Base-by-base conservation (phyloP, 2,888 invertebrate genomes). In the Lasioglossum leucozonium region DNA sequence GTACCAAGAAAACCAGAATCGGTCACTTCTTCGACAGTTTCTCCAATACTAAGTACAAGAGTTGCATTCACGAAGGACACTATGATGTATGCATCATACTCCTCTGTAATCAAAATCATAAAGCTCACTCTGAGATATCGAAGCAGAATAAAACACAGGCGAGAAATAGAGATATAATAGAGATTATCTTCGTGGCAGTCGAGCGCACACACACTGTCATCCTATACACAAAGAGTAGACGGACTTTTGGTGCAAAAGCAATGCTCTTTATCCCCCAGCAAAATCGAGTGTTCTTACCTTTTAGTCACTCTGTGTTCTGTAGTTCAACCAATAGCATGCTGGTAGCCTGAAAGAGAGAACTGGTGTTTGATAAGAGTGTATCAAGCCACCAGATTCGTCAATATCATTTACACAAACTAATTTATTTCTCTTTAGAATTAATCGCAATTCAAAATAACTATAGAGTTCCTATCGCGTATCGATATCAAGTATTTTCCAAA, bases 1-100 rank as follows among this genome's bases (percentile, higher is more conserved):
- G 99, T 99, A 84, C 99, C 99, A 93, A 99, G 96, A 95, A 99
- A 99, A 71, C 99, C 99, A 87, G 99, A 99, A 95, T 99, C 99
- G 0, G 99, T 99, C 40, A 99, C 99, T 97, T 99, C 99, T 95
- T 99, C 99, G n/a, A 99, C 99, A 22, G 99, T 99, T 95, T 99
- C 99, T 91, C 99, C 99, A 95, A 99, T 99, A 92, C 99, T 99
- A 93, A 99, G 96, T 89, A 99, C 99, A 93, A 99, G 97, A 26
- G 99, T 99, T 91, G 99, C 99, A 95, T 98, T 98, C 88, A 99
- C 98, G 97, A 99, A 99, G 76, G 99, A 99, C 93, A 99, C 99
- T 95, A 99, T 99, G 96, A 99, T 99, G 96, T 99, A 99, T 78
- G 99, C 98, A 96, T 99, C 99, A 96, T 96, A 99, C 95, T 98